Evolutionary conservation across 2,797 vertebrate species (phyloP).

Genomic region (Eulemur albifrons): DNA sequence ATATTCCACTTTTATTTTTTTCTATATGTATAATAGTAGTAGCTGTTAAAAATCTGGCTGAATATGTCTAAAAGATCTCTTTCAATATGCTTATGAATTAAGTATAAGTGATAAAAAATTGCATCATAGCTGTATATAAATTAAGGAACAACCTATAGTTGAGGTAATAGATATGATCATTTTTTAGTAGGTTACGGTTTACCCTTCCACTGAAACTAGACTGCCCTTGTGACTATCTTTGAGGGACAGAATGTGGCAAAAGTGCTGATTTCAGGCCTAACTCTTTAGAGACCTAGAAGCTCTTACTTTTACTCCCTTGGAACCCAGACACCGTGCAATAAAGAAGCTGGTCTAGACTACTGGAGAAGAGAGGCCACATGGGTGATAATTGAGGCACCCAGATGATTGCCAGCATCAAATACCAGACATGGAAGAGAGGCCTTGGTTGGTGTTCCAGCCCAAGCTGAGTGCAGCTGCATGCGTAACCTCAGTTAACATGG

Average conservation of each 20-base stretch:
- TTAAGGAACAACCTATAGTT: background rate
- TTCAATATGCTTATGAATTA: background rate
- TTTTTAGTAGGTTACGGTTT: background rate
- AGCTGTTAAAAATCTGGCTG: background rate
- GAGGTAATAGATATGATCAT: background rate
- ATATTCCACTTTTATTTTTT: background rate
- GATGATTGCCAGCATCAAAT: background rate
- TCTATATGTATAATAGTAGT: background rate
- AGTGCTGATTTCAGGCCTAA: background rate
- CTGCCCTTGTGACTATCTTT: background rate
- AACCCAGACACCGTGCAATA: background rate
- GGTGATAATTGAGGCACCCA: background rate
- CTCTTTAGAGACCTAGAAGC: background rate
- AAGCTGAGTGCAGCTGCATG: background rate
- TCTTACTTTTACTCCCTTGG: background rate
- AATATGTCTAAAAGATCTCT: background rate
- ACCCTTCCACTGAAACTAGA: background rate
- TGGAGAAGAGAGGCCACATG: background rate
- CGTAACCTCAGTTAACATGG: background rate
- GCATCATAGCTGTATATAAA: background rate
- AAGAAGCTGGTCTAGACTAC: background rate
- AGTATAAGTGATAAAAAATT: background rate
- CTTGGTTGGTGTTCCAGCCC: background rate
- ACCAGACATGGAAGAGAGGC: background rate
- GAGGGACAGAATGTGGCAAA: background rate